These are phyloP conservation scores for Caerostris darwini DNA, from an alignment of 1,140 invertebrate genomes.

Conservation along the genomic window DNA sequence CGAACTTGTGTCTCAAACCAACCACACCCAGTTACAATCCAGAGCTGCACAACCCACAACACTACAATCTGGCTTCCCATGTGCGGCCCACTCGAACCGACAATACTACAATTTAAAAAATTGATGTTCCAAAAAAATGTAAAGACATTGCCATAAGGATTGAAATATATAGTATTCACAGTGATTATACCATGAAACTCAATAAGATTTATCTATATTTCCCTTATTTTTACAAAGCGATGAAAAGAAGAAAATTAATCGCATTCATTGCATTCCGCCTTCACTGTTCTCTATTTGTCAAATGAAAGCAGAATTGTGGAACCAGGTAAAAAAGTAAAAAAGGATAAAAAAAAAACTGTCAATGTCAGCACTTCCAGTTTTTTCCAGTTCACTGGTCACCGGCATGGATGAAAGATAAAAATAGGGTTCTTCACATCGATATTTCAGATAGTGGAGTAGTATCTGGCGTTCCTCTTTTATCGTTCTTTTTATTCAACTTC, in stretches of 20 bases:
- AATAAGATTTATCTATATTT: too few relatives aligned
- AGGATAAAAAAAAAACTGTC: not conserved
- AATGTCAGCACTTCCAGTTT: slow-evolving; percentile 27
- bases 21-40: too few relatives aligned
- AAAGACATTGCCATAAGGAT: too few relatives aligned
- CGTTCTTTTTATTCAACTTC: not conserved
- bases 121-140: too few relatives aligned
- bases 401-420: slow-evolving; percentile 26
- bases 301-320: slow-evolving; percentile 2
- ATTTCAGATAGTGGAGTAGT: slow-evolving; percentile 1
- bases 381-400: slow-evolving; percentile 31
- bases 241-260: slow-evolving; percentile 29
- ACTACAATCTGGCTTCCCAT: too few relatives aligned
- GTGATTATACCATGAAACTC: too few relatives aligned
- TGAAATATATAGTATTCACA: too few relatives aligned
- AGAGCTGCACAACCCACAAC: too few relatives aligned
- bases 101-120: too few relatives aligned
- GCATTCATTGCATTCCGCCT: slow-evolving; percentile 5
- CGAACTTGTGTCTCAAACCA: too few relatives aligned
- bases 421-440: slow-evolving; percentile 32
- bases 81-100: too few relatives aligned
- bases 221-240: not conserved
- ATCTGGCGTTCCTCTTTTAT: not conserved
- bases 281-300: not conserved
- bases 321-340: slow-evolving; percentile 12